Conservation (phyloP, 30 jellyfish, hydroid and myxozoan genomes). For the Aurelia coerulea region DNA sequence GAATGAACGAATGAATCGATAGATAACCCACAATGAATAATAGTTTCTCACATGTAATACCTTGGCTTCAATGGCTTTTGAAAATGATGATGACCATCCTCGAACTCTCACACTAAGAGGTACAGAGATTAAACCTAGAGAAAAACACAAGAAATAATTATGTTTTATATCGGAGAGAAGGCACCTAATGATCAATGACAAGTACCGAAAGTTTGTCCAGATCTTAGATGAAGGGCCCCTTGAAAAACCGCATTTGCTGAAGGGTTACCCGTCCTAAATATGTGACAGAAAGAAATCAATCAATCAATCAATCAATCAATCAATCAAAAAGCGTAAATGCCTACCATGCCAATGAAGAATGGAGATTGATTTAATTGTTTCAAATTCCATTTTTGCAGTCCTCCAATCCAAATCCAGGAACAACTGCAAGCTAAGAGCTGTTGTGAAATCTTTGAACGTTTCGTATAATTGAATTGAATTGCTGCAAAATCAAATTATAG, state of each 20-base stretch:
- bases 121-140: constrained; percentile 81
- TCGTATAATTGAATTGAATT: constrained; percentile 62
- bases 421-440: constrained; percentile 72
- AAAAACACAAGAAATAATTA: background rate
- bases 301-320: no score
- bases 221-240: no score
- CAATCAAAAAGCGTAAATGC: background rate
- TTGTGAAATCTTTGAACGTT: constrained; percentile 68
- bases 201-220: no score
- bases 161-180: no score
- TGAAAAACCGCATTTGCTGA: no score
- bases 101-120: constrained; percentile 75
- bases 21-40: no score
- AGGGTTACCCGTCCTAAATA: no score
- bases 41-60: background rate
- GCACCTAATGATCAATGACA: no score
- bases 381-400: constrained; percentile 34
- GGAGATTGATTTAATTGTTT: constrained; percentile 56
- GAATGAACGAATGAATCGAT: no score
- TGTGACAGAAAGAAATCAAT: no score
- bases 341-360: constrained; percentile 91
- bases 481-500: constrained; percentile 11
- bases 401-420: constrained; percentile 82
- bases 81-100: constrained; percentile 89
- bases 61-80: constrained; percentile 90